phyloP scores from a whole-genome alignment of 2,888 invertebrate genomes.

The Agrochola lychnidis region DNA sequence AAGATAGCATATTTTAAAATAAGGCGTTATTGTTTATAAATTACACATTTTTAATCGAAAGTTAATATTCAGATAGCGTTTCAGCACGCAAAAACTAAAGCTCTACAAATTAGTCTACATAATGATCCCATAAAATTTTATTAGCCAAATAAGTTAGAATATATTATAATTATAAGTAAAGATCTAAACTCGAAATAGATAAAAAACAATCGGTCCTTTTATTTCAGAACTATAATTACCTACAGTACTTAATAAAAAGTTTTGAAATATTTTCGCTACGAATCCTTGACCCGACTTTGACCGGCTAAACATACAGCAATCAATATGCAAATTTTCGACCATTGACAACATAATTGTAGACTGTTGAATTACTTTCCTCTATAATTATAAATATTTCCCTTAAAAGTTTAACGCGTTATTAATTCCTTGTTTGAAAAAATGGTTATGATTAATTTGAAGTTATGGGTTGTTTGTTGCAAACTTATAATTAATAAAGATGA shows the following conservation, averaged over 20 bases:
- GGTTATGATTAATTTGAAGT: slow-evolving; percentile 5
- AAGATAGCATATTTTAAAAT: background rate
- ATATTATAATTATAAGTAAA: background rate
- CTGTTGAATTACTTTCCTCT: slow-evolving; percentile 18
- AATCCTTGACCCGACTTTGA: slow-evolving; percentile 41
- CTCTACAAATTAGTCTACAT: slow-evolving; percentile 10
- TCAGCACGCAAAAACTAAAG: slow-evolving; percentile 31
- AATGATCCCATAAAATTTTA: slow-evolving; percentile 17
- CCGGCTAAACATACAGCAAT: slow-evolving; percentile 10
- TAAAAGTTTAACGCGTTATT: slow-evolving; percentile 1
- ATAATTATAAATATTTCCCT: slow-evolving; percentile 28
- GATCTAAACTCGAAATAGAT: background rate
- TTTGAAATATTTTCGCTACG: background rate
- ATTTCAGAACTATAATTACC: background rate
- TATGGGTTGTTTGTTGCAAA: background rate
- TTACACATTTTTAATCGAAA: background rate
- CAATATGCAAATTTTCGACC: slow-evolving; percentile 32
- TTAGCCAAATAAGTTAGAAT: background rate
- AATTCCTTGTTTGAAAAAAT: slow-evolving; percentile 8
- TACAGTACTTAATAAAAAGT: background rate
- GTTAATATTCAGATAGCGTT: slow-evolving; percentile 17
- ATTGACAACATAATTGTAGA: slow-evolving; percentile 35
- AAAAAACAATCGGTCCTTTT: background rate
- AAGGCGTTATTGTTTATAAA: background rate
- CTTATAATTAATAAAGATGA: slow-evolving; percentile 17